Evolutionary conservation across 2,113 vertebrate genomes (phyloP), one percentile per base, ranked within the genome.

Genomic region (Rhinolophus sinicus): DNA sequence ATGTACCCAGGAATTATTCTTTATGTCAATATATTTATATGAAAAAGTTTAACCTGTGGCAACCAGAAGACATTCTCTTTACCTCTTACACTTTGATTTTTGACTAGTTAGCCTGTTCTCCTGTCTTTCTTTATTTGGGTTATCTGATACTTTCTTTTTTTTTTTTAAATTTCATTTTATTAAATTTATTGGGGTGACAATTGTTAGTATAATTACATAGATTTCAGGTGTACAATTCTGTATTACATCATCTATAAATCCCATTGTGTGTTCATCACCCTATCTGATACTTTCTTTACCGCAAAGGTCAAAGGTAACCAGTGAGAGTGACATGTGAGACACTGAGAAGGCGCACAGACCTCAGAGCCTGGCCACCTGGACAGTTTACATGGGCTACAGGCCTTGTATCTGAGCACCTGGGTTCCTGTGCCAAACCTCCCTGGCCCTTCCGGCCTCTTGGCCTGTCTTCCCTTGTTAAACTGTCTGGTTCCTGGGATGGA

Each of bases 1-100:
- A 93, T 96, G 82, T 93, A 80, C 97, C 95, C 91, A 95, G 88
- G 54, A 96, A 97, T 97, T 84, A 97, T 44, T 97, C 97, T 98
- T 97, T 92, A 90, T 97, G 95, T 58, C 96, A 97, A 96, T 95
- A 96, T 28, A 87, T 70, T 88, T 92, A 72, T 67, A 76, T 70
- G 47, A 94, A 84, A 88, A 90, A 94, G 65, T 62, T 52, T 94
- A 92, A 96, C 54, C 77, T 94, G 52, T n/a, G 40, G 77, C 67
- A 77, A 72, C 77, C 94, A 97, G 95, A 92, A 88, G 83, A 92
- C 33, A 88, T 33, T 81, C 75, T 19, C 56, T 80, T 47, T 54
- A 40, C 65, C 28, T 93, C 65, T 62, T 80, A 64, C 15, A 72
- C 44, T 96, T 94, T 81, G 85, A 86, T 33, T 95, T 35, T 88